These are phyloP conservation scores for Machimus atricapillus DNA, from an alignment of 2,888 invertebrate species.

Conservation along the genomic window DNA sequence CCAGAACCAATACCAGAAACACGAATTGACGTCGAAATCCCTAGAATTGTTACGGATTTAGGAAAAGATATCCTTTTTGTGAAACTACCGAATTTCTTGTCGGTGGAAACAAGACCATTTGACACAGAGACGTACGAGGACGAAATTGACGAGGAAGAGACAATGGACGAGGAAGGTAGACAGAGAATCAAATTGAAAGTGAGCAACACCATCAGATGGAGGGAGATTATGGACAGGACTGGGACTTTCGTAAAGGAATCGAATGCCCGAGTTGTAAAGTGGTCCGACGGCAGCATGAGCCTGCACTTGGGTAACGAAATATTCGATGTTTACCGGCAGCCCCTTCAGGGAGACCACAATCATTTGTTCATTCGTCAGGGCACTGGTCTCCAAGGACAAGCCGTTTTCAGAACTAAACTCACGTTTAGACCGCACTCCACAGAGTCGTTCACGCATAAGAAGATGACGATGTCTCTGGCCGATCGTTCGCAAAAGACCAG, in stretches of 20 bases:
- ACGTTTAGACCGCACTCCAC: constrained; percentile 98
- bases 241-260: constrained; percentile 87
- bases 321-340: constrained; percentile 96
- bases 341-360: constrained; percentile 94
- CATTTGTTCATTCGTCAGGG: constrained; percentile 98
- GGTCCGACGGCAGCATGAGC: constrained; percentile 99
- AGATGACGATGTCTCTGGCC: constrained; percentile 97
- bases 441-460: constrained; percentile 97
- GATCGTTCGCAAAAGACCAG: constrained; percentile 93
- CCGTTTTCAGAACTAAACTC: constrained; percentile 94
- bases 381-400: constrained; percentile 96
- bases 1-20: constrained; percentile 88
- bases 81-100: constrained; percentile 97
- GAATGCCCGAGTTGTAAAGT: constrained; percentile 92
- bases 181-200: constrained; percentile 85
- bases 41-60: constrained; percentile 90
- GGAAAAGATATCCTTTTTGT: constrained; percentile 95
- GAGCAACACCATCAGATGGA: constrained; percentile 98
- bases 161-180: constrained; percentile 96
- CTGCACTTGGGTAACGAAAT: constrained; percentile 96
- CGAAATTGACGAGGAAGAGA: constrained; percentile 98
- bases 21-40: constrained; percentile 95
- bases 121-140: constrained; percentile 95
- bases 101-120: constrained; percentile 96
- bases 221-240: constrained; percentile 80